A percentile compares a stretch with the other conserved stretches of the same genome.
phyloP scores from a whole-genome alignment of 2,113 vertebrate genomes.

The Sebastes fasciatus region DNA sequence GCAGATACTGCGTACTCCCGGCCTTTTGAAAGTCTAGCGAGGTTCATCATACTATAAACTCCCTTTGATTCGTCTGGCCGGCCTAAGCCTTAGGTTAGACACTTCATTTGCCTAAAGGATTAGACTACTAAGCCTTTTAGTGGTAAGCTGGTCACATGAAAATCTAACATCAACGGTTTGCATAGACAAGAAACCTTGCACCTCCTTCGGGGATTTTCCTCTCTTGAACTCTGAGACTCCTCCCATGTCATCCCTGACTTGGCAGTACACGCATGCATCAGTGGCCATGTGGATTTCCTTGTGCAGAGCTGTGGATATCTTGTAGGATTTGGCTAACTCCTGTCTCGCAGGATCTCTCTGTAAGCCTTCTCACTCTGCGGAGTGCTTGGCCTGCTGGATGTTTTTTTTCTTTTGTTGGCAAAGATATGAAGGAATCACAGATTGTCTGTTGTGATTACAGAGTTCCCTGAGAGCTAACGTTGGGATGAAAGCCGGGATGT shows the following conservation, averaged over 20 bases:
- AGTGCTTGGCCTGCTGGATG: conserved; percentile 5
- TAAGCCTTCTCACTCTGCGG: conserved; percentile 25
- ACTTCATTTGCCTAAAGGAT: conserved; percentile 79
- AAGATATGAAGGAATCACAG: conserved; percentile 33
- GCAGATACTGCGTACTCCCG: neutral
- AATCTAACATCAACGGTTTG: conserved; percentile 62
- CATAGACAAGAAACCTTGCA: conserved; percentile 50
- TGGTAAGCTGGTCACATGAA: conserved; percentile 77
- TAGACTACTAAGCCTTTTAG: conserved; percentile 80
- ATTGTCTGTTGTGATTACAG: conserved; percentile 68
- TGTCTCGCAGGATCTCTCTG: conserved; percentile 11
- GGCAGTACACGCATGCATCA: conserved; percentile 60
- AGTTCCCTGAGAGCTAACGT: conserved; percentile 36
- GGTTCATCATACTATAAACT: neutral
- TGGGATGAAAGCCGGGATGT: conserved; percentile 46
- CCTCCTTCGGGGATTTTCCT: conserved; percentile 65
- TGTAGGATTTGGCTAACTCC: conserved; percentile 48
- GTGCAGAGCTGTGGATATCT: conserved; percentile 20
- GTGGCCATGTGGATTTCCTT: conserved; percentile 64
- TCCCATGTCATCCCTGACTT: conserved; percentile 65
- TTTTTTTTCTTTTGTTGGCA: conserved; percentile 30
- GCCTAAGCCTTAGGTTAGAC: conserved; percentile 69
- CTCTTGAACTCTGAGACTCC: conserved; percentile 50
- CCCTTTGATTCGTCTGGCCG: conserved; percentile 26
- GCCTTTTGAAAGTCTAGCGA: conserved; percentile 1